These are phyloP conservation scores for Sebastes nivosus DNA, from an alignment of 2,797 vertebrate species.

Conservation along the genomic window DNA sequence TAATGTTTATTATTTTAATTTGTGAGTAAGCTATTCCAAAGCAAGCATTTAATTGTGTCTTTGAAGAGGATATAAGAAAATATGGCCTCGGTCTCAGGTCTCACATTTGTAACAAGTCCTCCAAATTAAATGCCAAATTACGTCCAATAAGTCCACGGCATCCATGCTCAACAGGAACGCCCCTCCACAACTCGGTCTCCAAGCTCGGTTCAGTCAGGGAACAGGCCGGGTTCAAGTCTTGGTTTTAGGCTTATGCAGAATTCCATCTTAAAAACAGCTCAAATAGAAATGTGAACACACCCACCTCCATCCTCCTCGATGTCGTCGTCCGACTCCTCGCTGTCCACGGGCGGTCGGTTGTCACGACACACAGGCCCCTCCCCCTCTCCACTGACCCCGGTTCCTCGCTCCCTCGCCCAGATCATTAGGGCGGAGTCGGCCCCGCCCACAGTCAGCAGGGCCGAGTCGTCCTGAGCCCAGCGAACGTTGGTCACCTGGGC, in stretches of 20 bases:
- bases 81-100: too few species aligned
- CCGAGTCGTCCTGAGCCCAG: slow-evolving; percentile 92
- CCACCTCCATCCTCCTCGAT: slow-evolving; percentile 94
- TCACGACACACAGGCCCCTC: slow-evolving; percentile 41
- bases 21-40: too few species aligned
- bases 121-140: too few species aligned
- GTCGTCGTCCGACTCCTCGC: slow-evolving; percentile 95
- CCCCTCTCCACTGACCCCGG: slow-evolving; percentile 78
- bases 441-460: slow-evolving; percentile 92
- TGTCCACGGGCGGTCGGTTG: slow-evolving; percentile 83
- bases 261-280: neutral
- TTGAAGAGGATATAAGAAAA: too few species aligned
- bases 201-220: too few species aligned
- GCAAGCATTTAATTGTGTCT: too few species aligned
- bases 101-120: too few species aligned
- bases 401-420: slow-evolving; percentile 89
- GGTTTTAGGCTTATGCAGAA: neutral
- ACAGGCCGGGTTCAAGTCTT: too few species aligned
- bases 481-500: slow-evolving; percentile 93
- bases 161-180: too few species aligned
- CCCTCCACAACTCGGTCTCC: too few species aligned
- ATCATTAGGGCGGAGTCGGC: slow-evolving; percentile 95
- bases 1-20: too few species aligned
- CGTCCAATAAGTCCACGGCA: too few species aligned
- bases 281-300: neutral